Percentiles rank a stretch among this genome's conserved stretches.
Evolutionary conservation across 2,888 invertebrate genomes (phyloP).

Genomic region (Tuta absoluta): DNA sequence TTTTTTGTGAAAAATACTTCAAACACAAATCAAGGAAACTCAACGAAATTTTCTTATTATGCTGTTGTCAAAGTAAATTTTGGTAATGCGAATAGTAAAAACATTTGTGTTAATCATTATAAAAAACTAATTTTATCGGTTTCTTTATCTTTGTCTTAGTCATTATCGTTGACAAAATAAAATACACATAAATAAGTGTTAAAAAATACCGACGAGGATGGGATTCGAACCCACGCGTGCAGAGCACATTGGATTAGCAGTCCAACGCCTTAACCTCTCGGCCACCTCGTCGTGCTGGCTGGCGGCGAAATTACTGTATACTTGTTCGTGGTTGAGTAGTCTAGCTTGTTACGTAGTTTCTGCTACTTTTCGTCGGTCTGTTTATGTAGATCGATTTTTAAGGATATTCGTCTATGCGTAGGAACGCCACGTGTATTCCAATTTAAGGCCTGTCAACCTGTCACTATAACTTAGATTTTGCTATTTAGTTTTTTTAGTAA

Average conservation of each 20-base stretch:
- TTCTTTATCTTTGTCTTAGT: neutral
- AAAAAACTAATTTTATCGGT: neutral
- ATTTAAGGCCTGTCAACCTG: too few species aligned
- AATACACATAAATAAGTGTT: slow-evolving; percentile 11
- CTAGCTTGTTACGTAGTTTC: neutral
- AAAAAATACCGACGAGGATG: slow-evolving; percentile 83
- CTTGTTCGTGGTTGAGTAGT: neutral
- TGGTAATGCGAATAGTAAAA: neutral
- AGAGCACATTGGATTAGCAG: slow-evolving; percentile 93
- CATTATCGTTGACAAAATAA: neutral
- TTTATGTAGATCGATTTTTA: too few species aligned
- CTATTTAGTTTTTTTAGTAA: neutral
- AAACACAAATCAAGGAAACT: neutral
- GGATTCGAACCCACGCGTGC: slow-evolving; percentile 92
- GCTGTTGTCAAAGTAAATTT: neutral
- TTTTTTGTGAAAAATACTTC: neutral
- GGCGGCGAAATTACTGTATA: slow-evolving; percentile 10
- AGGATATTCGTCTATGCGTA: too few species aligned
- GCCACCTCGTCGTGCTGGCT: slow-evolving; percentile 72
- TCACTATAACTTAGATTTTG: too few species aligned
- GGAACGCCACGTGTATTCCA: too few species aligned
- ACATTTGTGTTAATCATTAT: neutral
- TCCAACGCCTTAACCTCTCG: slow-evolving; percentile 83
- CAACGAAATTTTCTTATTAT: neutral
- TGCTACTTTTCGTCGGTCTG: too few species aligned